Evolutionary conservation across 2,113 vertebrate genomes (phyloP), one percentile per base, ranked within the genome.

Genomic region (Hymenochirus boettgeri): DNA sequence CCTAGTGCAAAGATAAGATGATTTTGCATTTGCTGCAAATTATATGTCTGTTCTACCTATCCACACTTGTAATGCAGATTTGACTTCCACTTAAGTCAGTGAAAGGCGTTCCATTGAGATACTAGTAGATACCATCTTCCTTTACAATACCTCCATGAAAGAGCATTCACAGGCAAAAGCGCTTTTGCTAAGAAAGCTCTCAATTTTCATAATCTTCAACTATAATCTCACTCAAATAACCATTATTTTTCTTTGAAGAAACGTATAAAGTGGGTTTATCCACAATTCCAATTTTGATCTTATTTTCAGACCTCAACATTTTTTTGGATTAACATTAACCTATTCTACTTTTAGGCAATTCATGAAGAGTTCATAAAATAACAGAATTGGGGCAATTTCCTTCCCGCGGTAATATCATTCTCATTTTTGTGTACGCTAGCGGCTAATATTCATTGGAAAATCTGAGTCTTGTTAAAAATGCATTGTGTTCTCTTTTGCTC

Each of bases 161-260:
- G 59, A 77, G 74, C 66, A 83, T 80, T 76, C 73, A 69, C 70
- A 79, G 77, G 72, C 52, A 9, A 46, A 60, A 76, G 71, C 64
- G 6, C n/a, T 80, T 79, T 80, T 78, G 27, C 69, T 65, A 79
- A 78, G 79, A 78, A 76, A 72, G 71, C 71, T 75, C 71, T 78
- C 70, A 61, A 78, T 80, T 80, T 86, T 80, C 77, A 47, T 79
- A 80, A 70, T 79, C 75, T 74, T 57, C 24, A 71, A 76, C 23
- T 78, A 77, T 75, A 83, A 75, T 71, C 71, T 75, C 59, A 74
- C 66, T 74, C 77, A 77, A 81, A 83, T 81, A 84, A 79, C 72
- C 70, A 77, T 75, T 73, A 79, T 75, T 83, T 84, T 79, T 56
- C 69, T 72, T 77, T 75, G 74, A 61, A 69, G 70, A 76, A 71